Conservation (phyloP, 1,140 invertebrate species). For the Pseudomyrmex gracilis region DNA sequence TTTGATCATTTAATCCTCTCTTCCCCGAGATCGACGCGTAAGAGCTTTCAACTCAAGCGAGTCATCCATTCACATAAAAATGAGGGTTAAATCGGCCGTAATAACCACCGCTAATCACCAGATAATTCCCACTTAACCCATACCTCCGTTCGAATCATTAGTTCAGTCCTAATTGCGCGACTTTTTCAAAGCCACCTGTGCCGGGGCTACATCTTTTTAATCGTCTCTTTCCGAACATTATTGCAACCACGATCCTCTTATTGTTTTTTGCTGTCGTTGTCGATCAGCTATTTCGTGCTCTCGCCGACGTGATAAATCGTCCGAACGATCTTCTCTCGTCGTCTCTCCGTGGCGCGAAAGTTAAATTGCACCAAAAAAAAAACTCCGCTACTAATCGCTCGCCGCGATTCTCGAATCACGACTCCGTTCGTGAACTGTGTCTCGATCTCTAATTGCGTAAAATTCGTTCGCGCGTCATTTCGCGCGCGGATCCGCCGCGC, state of each 20-base stretch:
- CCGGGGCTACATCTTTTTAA: conserved; percentile 37
- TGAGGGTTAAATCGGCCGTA: conserved; percentile 41
- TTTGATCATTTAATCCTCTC: not conserved
- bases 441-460: conserved; percentile 49
- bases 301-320: conserved; percentile 38
- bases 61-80: conserved; percentile 48
- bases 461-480: conserved; percentile 26
- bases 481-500: conserved; percentile 6
- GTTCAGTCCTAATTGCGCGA: conserved; percentile 41
- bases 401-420: conserved; percentile 18
- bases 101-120: conserved; percentile 51
- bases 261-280: conserved; percentile 44
- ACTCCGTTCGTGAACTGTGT: conserved; percentile 24
- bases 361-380: conserved; percentile 17
- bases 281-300: not conserved
- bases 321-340: not conserved
- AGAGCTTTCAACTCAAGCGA: conserved; percentile 53
- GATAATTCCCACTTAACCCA: conserved; percentile 52
- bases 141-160: conserved; percentile 38
- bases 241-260: conserved; percentile 25
- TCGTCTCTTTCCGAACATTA: conserved; percentile 26
- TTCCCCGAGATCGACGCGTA: conserved; percentile 12
- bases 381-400: conserved; percentile 40
- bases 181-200: not conserved
- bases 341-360: not conserved